Percentiles rank a stretch among this genome's conserved stretches.
These are phyloP conservation scores for Eciton burchellii DNA, from an alignment of 1,140 invertebrate genomes.

Conservation along the genomic window DNA sequence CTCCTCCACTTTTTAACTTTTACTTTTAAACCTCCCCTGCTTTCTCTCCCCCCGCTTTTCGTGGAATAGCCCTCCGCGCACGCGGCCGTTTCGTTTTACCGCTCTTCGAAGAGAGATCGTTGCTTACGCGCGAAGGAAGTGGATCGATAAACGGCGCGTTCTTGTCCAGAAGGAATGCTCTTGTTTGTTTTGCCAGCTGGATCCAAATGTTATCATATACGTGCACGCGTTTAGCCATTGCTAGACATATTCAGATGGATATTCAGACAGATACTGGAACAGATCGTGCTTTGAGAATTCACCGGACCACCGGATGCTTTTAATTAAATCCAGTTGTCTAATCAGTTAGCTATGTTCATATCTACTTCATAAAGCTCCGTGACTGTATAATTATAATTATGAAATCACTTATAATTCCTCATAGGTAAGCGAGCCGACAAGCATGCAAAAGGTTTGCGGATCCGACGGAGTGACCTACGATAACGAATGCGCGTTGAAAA, in stretches of 20 bases:
- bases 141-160: background rate
- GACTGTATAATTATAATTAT: background rate
- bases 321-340: no score
- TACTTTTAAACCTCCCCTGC: background rate
- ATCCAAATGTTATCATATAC: no score
- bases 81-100: background rate
- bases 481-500: conserved; percentile 90
- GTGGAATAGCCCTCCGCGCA: background rate
- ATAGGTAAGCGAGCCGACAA: conserved; percentile 80
- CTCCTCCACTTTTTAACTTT: conserved; percentile 19
- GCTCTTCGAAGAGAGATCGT: background rate
- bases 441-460: conserved; percentile 89
- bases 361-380: background rate
- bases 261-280: background rate
- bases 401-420: background rate
- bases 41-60: background rate
- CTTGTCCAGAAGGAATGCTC: no score
- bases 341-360: background rate
- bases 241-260: background rate
- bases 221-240: no score
- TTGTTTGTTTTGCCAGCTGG: no score
- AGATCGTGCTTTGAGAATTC: background rate
- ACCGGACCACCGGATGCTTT: no score
- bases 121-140: background rate
- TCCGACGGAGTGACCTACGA: conserved; percentile 91